Percentiles rank a stretch among this genome's conserved stretches.
These are phyloP conservation scores for Subanguina moxae DNA, from an alignment of 1,140 invertebrate species.

Conservation along the genomic window DNA sequence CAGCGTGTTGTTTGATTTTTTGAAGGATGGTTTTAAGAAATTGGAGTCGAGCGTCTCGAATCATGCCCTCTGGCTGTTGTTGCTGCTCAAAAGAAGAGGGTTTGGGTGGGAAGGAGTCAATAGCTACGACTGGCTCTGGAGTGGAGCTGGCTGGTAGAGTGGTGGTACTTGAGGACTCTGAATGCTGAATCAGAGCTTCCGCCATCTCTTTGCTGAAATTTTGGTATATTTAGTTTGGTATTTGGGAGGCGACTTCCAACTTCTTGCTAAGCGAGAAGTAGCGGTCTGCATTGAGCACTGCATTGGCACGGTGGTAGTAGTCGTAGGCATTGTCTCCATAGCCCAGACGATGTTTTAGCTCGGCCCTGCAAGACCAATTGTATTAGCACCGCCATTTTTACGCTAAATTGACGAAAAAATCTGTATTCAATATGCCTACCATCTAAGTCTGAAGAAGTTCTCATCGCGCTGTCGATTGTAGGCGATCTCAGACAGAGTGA, in stretches of 20 bases:
- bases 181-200: not conserved
- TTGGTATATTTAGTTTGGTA: not conserved
- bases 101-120: slow-evolving; percentile 21
- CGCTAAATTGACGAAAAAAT: no score
- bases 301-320: slow-evolving; percentile 20
- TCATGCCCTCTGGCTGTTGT: not conserved
- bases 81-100: slow-evolving; percentile 7
- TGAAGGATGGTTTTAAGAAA: slow-evolving; percentile 47
- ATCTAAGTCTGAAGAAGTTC: slow-evolving; percentile 56
- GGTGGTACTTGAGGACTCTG: slow-evolving; percentile 4
- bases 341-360: slow-evolving; percentile 47
- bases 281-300: slow-evolving; percentile 13
- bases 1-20: slow-evolving; percentile 54
- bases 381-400: no score
- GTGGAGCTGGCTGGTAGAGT: slow-evolving; percentile 3
- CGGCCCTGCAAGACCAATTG: slow-evolving; percentile 34
- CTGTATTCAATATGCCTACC: slow-evolving; percentile 30
- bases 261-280: slow-evolving; percentile 10
- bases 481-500: slow-evolving; percentile 53
- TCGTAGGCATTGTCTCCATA: slow-evolving; percentile 26
- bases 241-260: not conserved
- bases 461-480: slow-evolving; percentile 56
- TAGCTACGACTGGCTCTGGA: slow-evolving; percentile 19
- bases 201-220: slow-evolving; percentile 6
- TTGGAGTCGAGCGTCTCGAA: slow-evolving; percentile 45